Evolutionary conservation across 2,888 invertebrate genomes (phyloP).

Genomic region (Ormia ochracea): DNA sequence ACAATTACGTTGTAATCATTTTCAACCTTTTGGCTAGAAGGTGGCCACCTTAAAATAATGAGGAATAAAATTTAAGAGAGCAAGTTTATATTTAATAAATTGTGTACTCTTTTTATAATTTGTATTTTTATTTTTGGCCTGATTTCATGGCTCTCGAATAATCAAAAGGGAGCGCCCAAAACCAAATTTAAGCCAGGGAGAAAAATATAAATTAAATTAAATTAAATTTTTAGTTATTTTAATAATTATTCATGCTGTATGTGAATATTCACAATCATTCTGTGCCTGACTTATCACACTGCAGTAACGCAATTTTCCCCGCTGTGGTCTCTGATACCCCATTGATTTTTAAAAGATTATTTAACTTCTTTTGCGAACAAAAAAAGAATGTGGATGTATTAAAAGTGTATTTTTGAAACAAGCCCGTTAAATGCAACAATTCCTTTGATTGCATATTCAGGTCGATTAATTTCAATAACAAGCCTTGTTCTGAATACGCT

Average conservation of each 20-base stretch:
- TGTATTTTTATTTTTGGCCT: constrained; percentile 67
- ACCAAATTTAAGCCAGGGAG: constrained; percentile 70
- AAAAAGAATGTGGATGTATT: constrained; percentile 71
- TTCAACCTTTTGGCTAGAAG: constrained; percentile 69
- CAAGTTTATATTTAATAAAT: neutral
- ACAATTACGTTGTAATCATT: constrained; percentile 73
- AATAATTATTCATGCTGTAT: neutral
- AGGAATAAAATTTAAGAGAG: too few relatives aligned
- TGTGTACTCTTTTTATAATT: constrained; percentile 69
- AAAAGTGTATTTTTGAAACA: constrained; percentile 70
- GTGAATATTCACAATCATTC: constrained; percentile 64
- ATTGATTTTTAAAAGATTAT: neutral
- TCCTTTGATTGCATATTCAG: constrained; percentile 64
- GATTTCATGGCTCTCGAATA: constrained; percentile 65
- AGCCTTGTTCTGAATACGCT: constrained; percentile 68
- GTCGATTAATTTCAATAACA: constrained; percentile 64
- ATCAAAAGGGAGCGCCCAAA: constrained; percentile 65
- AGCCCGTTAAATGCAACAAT: constrained; percentile 65
- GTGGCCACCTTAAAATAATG: too few relatives aligned
- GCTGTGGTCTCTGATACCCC: constrained; percentile 71
- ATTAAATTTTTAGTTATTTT: neutral
- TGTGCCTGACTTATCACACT: constrained; percentile 63
- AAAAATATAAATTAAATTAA: constrained; percentile 72
- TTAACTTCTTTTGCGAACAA: neutral
- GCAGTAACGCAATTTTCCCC: constrained; percentile 68